Conservation (phyloP, 1,140 invertebrate genomes). For the Hypsibius dujardini region DNA sequence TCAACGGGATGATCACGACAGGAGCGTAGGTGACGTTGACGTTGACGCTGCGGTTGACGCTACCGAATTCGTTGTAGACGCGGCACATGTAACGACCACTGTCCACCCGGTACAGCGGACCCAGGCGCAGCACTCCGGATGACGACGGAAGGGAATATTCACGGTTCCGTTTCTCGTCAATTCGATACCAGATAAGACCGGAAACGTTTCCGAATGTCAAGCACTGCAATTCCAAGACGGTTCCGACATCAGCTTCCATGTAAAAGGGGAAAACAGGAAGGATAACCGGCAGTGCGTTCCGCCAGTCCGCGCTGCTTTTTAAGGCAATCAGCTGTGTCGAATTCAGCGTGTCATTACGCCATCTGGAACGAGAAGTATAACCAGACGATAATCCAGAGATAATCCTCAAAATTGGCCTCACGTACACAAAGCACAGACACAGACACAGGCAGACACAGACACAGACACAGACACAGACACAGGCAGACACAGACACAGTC, state of each 20-base stretch:
- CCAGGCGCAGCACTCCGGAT: not conserved
- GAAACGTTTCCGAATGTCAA: not conserved
- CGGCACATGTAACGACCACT: not conserved
- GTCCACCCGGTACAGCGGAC: not conserved
- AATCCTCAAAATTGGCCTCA: too few species aligned
- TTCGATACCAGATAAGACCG: not conserved
- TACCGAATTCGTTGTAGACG: not conserved
- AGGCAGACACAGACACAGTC: too few species aligned
- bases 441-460: too few species aligned
- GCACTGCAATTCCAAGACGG: slow-evolving; percentile 11
- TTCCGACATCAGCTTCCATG: not conserved
- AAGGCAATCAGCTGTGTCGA: not conserved
- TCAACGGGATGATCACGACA: slow-evolving; percentile 11
- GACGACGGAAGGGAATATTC: not conserved
- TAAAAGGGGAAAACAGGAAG: not conserved
- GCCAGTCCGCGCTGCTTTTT: not conserved
- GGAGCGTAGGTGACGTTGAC: slow-evolving; percentile 6
- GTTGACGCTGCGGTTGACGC: not conserved
- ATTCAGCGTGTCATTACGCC: not conserved
- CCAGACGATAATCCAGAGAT: too few species aligned
- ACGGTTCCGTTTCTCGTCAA: not conserved
- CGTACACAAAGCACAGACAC: too few species aligned
- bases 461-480: too few species aligned
- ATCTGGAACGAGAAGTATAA: too few species aligned
- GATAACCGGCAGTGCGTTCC: not conserved